These are phyloP conservation scores for Myotis yumanensis DNA, from an alignment of 2,113 vertebrate species.

Conservation along the genomic window DNA sequence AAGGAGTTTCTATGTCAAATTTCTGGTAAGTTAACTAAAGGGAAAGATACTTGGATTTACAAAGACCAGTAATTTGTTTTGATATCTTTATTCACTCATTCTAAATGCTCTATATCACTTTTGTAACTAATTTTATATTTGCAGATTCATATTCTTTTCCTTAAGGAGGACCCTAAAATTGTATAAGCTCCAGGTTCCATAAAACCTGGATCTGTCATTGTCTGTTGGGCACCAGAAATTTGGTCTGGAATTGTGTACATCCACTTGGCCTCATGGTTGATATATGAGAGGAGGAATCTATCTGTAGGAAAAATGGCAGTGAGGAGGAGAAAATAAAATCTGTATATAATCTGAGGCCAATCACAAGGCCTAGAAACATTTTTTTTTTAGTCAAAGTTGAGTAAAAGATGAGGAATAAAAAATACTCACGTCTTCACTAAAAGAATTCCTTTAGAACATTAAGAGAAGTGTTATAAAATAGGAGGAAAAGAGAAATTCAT, in stretches of 20 bases:
- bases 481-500: neutral
- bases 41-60: neutral
- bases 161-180: neutral
- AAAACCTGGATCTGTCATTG: neutral
- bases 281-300: neutral
- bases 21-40: neutral
- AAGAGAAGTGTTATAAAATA: neutral
- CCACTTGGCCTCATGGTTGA: neutral
- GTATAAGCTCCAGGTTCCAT: neutral
- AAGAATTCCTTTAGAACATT: neutral
- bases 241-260: neutral
- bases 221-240: neutral
- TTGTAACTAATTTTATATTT: neutral
- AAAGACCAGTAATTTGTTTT: neutral
- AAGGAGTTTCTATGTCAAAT: neutral
- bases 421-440: neutral
- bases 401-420: neutral
- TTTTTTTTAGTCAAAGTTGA: neutral
- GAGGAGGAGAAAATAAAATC: neutral
- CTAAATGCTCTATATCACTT: neutral
- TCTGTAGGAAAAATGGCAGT: neutral
- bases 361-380: neutral
- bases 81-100: neutral
- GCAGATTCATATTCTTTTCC: neutral
- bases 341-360: neutral